Base-by-base conservation (phyloP, 2,113 vertebrate genomes). In the Oceanites oceanicus region DNA sequence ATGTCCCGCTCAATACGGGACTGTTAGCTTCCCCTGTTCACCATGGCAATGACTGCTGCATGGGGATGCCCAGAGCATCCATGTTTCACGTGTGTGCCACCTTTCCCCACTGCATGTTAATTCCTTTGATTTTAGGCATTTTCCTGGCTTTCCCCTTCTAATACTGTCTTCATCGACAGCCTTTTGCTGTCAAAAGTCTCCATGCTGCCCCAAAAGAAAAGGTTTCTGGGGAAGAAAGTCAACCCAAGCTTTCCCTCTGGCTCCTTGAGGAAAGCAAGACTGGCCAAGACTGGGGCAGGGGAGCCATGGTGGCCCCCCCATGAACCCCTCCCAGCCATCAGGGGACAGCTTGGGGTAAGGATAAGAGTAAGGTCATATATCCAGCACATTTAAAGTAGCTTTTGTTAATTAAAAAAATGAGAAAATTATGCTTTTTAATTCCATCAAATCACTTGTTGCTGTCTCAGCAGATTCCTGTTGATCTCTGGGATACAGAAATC, bases 261-360 rank as follows among this genome's bases (percentile, higher is more conserved):
- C 34, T n/a, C n/a, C 56, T 23, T 59, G 34, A 22, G 34, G 56
- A 59, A 23, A 34, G 56, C n/a, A 61, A 73, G 53, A 63, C 3
- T 42, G 58, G 25, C 25, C 27, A 50, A 45, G 66, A 32, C 20
- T 32, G 36, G 13, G 49, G 10, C 26, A 66, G 50, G 19, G 26
- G 45, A 38, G 29, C 26, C 0, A 0, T 45, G 25, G 29, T 73
- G n/a, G 15, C 13, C 2, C 25, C 25, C 16, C 18, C 9, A 15
- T 9, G 53, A 36, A 68, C 44, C 29, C 34, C 22, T 68, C 22
- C 20, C 32, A 86, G n/a, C 16, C 32, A 27, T 6, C 8, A 3
- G 13, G 9, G 11, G 7, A 71, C 47, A 79, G 16, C 23, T 2
- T 56, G 11, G 14, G 9, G 6, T n/a, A 34, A 72, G 71, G 21